These are phyloP conservation scores for Rhipidura dahli DNA, from an alignment of 2,113 vertebrate species.

Conservation along the genomic window DNA sequence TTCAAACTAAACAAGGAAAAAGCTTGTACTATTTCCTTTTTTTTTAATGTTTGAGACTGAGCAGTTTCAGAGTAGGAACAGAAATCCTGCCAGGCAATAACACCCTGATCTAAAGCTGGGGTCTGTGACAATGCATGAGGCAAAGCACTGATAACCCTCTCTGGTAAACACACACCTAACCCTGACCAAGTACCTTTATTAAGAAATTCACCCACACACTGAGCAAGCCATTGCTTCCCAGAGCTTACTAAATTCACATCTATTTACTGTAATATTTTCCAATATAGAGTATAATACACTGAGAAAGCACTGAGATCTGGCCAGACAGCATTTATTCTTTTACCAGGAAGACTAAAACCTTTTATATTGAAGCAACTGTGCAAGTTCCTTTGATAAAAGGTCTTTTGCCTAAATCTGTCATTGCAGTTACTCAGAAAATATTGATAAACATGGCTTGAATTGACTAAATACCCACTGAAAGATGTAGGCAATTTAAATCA, in stretches of 20 bases:
- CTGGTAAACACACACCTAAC: not conserved
- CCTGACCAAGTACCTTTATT: not conserved
- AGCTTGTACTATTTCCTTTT: not conserved
- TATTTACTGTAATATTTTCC: not conserved
- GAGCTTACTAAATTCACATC: not conserved
- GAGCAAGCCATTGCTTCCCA: not conserved
- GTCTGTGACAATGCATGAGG: not conserved
- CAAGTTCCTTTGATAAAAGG: not conserved
- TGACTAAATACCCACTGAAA: not conserved
- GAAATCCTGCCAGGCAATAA: not conserved
- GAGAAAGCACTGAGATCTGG: not conserved
- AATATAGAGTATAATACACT: not conserved
- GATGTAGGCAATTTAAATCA: not conserved
- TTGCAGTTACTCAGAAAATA: not conserved
- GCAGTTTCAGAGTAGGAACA: not conserved
- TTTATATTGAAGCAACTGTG: fast-evolving
- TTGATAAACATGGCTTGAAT: not conserved
- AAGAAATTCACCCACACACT: not conserved
- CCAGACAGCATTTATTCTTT: not conserved
- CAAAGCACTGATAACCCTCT: not conserved
- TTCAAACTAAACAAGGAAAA: not conserved
- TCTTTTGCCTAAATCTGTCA: not conserved
- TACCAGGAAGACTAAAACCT: not conserved
- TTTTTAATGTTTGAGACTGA: not conserved
- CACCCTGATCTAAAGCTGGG: not conserved